phyloP scores from a whole-genome alignment of 2,797 vertebrate genomes.

The Enteromius argenteus region DNA sequence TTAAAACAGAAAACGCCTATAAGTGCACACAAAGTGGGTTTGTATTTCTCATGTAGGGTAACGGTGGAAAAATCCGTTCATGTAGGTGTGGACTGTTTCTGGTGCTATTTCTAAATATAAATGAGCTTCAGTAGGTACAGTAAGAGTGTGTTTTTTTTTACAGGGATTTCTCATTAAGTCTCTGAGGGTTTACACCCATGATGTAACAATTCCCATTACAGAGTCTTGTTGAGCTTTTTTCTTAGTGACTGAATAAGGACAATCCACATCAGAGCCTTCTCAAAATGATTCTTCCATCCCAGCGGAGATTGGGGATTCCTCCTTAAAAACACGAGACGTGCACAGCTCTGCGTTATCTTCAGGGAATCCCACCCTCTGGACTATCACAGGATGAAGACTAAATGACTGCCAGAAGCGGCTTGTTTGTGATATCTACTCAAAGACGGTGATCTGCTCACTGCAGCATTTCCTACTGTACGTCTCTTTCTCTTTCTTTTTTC shows the following conservation, averaged over 20 bases:
- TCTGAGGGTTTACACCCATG: conserved; percentile 18
- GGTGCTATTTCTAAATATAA: conserved; percentile 40
- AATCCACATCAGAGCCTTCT: neutral
- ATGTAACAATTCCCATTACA: conserved; percentile 25
- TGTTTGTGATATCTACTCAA: conserved; percentile 53
- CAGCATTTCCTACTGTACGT: conserved; percentile 58
- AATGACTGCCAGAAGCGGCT: conserved; percentile 47
- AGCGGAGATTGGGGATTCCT: neutral
- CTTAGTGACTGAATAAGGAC: conserved; percentile 7
- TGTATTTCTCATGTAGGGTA: conserved; percentile 75
- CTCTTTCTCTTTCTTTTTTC: conserved; percentile 54
- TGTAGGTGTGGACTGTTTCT: conserved; percentile 72
- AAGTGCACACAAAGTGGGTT: conserved; percentile 70
- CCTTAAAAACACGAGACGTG: neutral
- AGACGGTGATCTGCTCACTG: conserved; percentile 30
- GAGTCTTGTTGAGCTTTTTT: neutral
- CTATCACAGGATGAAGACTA: conserved; percentile 2
- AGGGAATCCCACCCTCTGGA: conserved; percentile 29
- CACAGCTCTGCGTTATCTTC: neutral
- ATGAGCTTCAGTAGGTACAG: conserved; percentile 19
- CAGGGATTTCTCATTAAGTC: conserved; percentile 4
- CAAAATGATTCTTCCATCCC: neutral
- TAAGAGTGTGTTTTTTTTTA: conserved; percentile 17
- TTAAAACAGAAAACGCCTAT: conserved; percentile 72
- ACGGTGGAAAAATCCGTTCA: conserved; percentile 76